phyloP scores from a whole-genome alignment of 1,140 invertebrate genomes.

The Wasmannia auropunctata region DNA sequence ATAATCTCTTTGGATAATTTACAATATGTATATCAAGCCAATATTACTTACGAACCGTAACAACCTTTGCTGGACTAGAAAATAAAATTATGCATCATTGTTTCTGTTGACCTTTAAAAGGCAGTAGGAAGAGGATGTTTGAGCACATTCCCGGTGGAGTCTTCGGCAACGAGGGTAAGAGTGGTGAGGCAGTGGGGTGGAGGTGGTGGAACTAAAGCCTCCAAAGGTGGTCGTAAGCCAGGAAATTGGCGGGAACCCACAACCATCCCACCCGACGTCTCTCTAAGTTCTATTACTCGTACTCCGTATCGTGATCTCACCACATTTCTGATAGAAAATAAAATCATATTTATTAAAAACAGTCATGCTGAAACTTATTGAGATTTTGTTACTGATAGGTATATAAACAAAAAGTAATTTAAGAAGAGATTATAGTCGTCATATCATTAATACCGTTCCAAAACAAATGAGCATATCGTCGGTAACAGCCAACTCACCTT shows the following conservation, averaged over 20 bases:
- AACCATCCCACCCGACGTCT: conserved; percentile 81
- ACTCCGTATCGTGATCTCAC: conserved; percentile 86
- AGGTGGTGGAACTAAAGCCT: conserved; percentile 79
- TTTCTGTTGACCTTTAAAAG: conserved; percentile 73
- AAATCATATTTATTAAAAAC: background rate
- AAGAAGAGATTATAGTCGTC: background rate
- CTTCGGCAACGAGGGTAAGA: conserved; percentile 83
- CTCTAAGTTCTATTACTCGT: conserved; percentile 87
- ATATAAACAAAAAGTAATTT: background rate
- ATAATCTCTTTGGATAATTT: conserved; percentile 14
- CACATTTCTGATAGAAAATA: conserved; percentile 79
- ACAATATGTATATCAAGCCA: conserved; percentile 32
- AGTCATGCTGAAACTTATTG: background rate
- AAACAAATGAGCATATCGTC: background rate
- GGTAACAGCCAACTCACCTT: conserved; percentile 73
- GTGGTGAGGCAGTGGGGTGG: conserved; percentile 77
- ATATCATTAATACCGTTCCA: background rate
- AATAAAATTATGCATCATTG: conserved; percentile 39
- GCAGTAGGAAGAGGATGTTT: conserved; percentile 83
- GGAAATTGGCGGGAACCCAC: conserved; percentile 82
- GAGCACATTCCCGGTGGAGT: conserved; percentile 83
- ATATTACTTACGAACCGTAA: conserved; percentile 38
- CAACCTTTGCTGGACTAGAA: background rate
- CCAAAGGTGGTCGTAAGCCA: conserved; percentile 79
- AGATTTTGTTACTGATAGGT: background rate